phyloP scores from a whole-genome alignment of 37 sponge, comb jelly and placozoan genomes.

The Lycopodina hypogea region DNA sequence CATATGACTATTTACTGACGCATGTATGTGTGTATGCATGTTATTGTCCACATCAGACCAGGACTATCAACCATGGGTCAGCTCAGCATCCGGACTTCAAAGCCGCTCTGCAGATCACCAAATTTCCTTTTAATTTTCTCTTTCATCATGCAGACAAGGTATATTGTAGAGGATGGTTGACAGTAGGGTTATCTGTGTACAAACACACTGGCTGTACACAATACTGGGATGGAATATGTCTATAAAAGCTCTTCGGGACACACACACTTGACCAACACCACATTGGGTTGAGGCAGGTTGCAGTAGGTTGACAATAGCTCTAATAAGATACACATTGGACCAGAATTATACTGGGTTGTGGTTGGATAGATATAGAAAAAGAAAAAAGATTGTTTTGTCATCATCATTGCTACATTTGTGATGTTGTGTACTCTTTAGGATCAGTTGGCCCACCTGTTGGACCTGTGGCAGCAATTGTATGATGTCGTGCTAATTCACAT shows the following conservation, averaged over 20 bases:
- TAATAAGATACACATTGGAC: no score
- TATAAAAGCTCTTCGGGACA: neutral
- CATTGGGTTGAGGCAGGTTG: no score
- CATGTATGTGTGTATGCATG: no score
- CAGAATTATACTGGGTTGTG: no score
- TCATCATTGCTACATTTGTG: no score
- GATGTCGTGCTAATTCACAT: neutral
- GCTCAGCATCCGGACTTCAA: slow-evolving; percentile 20
- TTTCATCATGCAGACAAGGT: neutral
- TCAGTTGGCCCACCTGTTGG: neutral
- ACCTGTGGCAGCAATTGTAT: slow-evolving; percentile 15
- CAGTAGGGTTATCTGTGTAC: neutral
- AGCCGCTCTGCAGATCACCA: slow-evolving; percentile 1
- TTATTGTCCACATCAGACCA: slow-evolving; percentile 7
- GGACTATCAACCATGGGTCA: slow-evolving; percentile 13
- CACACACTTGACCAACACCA: no score
- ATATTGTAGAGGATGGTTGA: neutral
- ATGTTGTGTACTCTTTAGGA: neutral
- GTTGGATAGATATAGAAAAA: no score
- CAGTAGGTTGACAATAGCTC: no score
- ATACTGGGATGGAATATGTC: no score
- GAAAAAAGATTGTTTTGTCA: no score
- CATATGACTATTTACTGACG: no score
- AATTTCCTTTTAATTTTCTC: slow-evolving; percentile 30
- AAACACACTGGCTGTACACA: neutral